A percentile compares a stretch with the other conserved stretches of the same genome.
Conservation (phyloP, 1,140 invertebrate species). For the Drusus annulatus region DNA sequence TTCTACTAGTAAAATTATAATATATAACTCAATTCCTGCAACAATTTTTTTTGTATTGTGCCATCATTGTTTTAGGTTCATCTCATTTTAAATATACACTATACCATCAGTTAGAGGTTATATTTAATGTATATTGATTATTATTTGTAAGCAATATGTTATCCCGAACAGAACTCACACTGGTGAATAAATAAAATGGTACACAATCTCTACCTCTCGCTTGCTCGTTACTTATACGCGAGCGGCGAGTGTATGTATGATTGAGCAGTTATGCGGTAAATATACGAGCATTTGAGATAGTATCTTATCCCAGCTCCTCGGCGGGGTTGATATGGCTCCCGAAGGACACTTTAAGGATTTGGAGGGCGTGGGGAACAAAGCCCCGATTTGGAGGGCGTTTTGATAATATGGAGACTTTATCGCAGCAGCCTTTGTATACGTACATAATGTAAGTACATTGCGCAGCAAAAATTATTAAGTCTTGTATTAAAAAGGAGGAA, state of each 20-base stretch:
- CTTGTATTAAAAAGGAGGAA: not conserved
- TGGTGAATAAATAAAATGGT: conserved; percentile 21
- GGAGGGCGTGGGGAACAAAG: conserved; percentile 36
- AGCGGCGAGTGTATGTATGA: conserved; percentile 15
- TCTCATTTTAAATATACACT: too few species aligned
- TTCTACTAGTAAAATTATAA: too few species aligned
- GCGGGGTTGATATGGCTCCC: conserved; percentile 21
- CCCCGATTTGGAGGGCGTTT: conserved; percentile 37
- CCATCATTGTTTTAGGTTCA: too few species aligned
- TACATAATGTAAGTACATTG: not conserved
- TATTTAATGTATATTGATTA: too few species aligned
- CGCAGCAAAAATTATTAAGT: conserved; percentile 1
- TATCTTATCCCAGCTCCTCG: conserved; percentile 25
- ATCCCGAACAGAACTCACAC: not conserved
- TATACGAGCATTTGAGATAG: conserved; percentile 36
- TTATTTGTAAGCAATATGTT: not conserved
- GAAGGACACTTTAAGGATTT: conserved; percentile 39
- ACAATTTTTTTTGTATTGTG: too few species aligned
- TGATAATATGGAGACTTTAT: conserved; percentile 41
- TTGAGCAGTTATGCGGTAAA: conserved; percentile 41
- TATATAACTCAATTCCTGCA: too few species aligned
- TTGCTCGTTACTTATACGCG: not conserved
- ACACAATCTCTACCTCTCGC: not conserved
- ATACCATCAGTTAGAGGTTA: too few species aligned
- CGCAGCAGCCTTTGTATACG: conserved; percentile 30